Evolutionary conservation across 1,140 invertebrate genomes (phyloP), one percentile per base, ranked within the genome.

Genomic region (Platyura marginata): DNA sequence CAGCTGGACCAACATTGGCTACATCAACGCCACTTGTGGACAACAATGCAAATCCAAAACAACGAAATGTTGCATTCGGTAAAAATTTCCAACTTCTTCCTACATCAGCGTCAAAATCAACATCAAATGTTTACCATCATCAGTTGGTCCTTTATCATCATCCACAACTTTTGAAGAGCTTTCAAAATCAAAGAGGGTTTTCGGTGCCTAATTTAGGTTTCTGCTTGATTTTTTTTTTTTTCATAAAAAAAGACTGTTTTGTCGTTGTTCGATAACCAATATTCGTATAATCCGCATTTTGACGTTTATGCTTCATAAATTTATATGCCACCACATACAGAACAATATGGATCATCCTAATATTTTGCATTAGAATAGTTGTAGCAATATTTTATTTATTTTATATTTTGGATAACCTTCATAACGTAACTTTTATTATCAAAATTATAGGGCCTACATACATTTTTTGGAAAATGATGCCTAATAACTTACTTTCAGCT

Each of bases 131-230:
- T 15, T 40, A 21, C 19, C 38, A 40, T 23, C 38, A 40, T 13
- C 38, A 40, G 23, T 10, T 40, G 21, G 38, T 40, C 21, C 38
- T 40, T 22, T 40, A 23, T 23, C 38, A 40, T 15, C 38, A 40
- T 21, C 38, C 48, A 74, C 15, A 35, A 36, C 21, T 63, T 77
- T 78, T 74, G 79, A 77, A 74, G 67, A 69, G 57, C 64, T 71
- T 57, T 61, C 68, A 55, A 37, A 43, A 37, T 13, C 33, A 43
- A 35, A 74, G 83, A 66, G 87, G 86, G 64, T 79, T 77, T 52
- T 91, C 86, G 54, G 84, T 88, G 51, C 89, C 88, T 47, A 85
- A 88, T 69, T 65, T 92, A 89, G 86, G 87, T 91, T 68, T 61
- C 51, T 58, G 41, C 18, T 41, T 41, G 21, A 43, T 41, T 22